A percentile compares a stretch with the other conserved stretches of the same genome.
phyloP scores from a whole-genome alignment of 2,113 vertebrate species.

The Microtus oregoni region DNA sequence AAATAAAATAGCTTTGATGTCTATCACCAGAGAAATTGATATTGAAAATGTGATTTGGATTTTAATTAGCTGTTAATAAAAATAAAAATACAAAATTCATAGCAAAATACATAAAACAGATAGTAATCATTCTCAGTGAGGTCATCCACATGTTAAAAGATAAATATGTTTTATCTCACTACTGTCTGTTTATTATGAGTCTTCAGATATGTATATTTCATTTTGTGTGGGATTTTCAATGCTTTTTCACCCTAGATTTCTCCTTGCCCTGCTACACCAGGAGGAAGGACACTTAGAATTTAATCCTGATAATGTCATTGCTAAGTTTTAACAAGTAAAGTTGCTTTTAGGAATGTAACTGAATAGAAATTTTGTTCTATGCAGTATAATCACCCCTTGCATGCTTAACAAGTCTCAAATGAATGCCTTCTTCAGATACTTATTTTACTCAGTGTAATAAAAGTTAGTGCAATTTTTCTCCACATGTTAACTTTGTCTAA shows the following conservation, averaged over 20 bases:
- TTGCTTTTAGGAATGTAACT: background rate
- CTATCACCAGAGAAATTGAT: background rate
- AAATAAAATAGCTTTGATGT: background rate
- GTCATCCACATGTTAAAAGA: background rate
- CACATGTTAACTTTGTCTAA: background rate
- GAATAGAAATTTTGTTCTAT: background rate
- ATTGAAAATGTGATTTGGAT: background rate
- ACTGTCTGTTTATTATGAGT: background rate
- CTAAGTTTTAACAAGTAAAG: background rate
- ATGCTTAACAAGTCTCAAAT: background rate
- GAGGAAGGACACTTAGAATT: background rate
- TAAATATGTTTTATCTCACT: background rate
- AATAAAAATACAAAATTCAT: background rate
- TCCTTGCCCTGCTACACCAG: background rate
- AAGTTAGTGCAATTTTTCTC: background rate
- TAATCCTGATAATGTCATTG: background rate
- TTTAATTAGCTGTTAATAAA: too few relatives aligned
- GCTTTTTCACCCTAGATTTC: background rate
- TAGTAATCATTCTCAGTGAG: background rate
- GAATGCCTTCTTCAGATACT: background rate
- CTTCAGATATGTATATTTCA: background rate
- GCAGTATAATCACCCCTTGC: background rate
- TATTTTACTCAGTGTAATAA: conserved; percentile 22
- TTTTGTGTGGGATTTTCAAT: background rate
- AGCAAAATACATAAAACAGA: background rate